Evolutionary conservation across 2,888 invertebrate species (phyloP), one percentile per base, ranked within the genome.

Genomic region (Leucania comma): DNA sequence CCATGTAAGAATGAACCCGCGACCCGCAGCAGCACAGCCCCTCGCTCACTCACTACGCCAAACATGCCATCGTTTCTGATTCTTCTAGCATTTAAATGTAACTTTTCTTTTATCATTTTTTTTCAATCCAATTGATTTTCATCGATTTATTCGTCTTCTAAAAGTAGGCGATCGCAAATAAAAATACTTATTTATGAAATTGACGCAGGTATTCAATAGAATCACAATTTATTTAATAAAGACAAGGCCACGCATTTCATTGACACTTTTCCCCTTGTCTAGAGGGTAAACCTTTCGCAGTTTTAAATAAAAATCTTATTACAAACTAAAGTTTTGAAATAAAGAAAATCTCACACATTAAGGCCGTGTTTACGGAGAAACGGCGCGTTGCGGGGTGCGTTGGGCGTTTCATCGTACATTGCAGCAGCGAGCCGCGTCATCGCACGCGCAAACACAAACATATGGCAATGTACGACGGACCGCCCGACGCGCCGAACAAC

Each of bases 241-340:
- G 6, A 6, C 10, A 20, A 69, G 9, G 29, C 20, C 32, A 53
- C 57, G 22, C 38, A 24, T 72, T 53, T 38, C 57, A 53, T 71
- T 74, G 78, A 62, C 78, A 58, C 38, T 22, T 38, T 50, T 42
- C 14, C 77, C 42, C 29, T 38, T 48, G 78, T 78, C 74, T 75
- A 17, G 78, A 74, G 78, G 78, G n/a, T 61, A 70, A 1, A 58
- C n/a, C 6, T 17, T 5, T 26, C n/a, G 35, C 14, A 24, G 46
- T 57, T 56, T 62, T 48, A 20, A 46, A 72, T 32, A 51, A 6
- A 60, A 72, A 61, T 61, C 65, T 35, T 51, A 64, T 73, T 59
- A 62, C 0, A 51, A 74, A 53, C 4, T 26, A 35, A 66, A 66
- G 48, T 54, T 53, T 50, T 61, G 14, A 58, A 73, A 79, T 60